These are phyloP conservation scores for Leptonema lineaticorne DNA, from an alignment of 1,140 invertebrate species.

Conservation along the genomic window DNA sequence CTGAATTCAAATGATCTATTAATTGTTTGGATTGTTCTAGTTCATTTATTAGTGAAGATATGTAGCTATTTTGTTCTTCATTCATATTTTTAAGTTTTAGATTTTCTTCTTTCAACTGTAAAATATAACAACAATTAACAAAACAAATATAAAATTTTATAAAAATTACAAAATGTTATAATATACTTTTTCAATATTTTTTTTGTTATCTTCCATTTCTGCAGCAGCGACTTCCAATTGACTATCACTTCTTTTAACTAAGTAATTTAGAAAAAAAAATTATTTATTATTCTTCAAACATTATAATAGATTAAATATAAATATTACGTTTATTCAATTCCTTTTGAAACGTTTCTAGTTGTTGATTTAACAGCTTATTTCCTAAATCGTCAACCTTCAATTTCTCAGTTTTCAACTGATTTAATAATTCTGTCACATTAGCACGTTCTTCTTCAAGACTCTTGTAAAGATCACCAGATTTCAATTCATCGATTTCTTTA, in stretches of 20 bases:
- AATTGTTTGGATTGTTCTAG: slow-evolving; percentile 33
- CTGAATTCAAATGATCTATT: slow-evolving; percentile 29
- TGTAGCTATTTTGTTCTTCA: slow-evolving; percentile 27
- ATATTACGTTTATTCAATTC: slow-evolving; percentile 35
- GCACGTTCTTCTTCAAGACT: slow-evolving; percentile 30
- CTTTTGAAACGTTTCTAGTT: slow-evolving; percentile 33
- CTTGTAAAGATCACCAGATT: slow-evolving; percentile 28
- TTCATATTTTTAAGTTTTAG: slow-evolving; percentile 22
- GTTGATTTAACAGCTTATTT: slow-evolving; percentile 31
- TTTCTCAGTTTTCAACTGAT: slow-evolving; percentile 50
- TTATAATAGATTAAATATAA: not conserved
- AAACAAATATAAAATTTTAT: not conserved
- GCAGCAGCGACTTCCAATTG: not conserved
- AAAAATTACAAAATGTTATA: not conserved
- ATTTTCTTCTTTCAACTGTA: slow-evolving; percentile 34
- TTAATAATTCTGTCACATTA: slow-evolving; percentile 45
- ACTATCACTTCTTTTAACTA: not conserved
- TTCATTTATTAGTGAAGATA: slow-evolving; percentile 21
- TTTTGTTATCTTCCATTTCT: not conserved
- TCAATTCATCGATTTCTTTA: slow-evolving; percentile 35
- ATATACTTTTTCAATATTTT: not conserved
- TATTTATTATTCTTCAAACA: slow-evolving; percentile 10
- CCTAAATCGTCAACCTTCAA: slow-evolving; percentile 47
- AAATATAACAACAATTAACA: not conserved
- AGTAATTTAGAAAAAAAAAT: not conserved